Evolutionary conservation across 2,888 invertebrate species (phyloP), one percentile per base, ranked within the genome.

Genomic region (Nephrotoma appendiculata): DNA sequence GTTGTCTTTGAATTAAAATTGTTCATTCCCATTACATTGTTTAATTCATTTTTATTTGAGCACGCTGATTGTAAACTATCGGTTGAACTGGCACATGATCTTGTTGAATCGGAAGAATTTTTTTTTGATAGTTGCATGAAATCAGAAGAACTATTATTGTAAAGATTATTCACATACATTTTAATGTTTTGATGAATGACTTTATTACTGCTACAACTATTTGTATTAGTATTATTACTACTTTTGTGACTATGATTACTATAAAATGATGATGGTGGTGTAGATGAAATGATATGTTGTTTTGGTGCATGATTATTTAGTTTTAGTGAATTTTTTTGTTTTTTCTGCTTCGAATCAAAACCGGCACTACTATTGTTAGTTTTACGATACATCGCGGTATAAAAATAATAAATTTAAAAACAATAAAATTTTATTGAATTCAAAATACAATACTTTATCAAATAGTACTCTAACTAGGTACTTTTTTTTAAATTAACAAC

Each of bases 81-180:
- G 42, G 86, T 31, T 86, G 52, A 52, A 85, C 85, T 57, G 43
- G 85, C 19, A 45, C 42, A 41, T 86, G 86, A 41, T 86, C 41
- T 52, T 52, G 86, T 86, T 57, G 86, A 44, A 41, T 52, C 41
- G 3, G 86, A 52, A 71, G 71, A 71, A 31, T 71, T 71, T 7
- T 6, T 52, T 52, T 41, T 41, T 52, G 52, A 41, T 57, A 57
- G 41, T 86, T 57, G 52, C 52, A 52, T 86, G 42, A 86, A 86
- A 57, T 86, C 52, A 52, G 44, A 44, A 44, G 52, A 52, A 86
- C 52, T 86, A 86, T 86, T 41, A 57, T 86, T 52, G 42, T 86
- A 52, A 57, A 44, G 41, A 86, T 86, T 86, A 86, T 86, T 86
- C 9, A 42, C 43, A 86, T 86, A 41, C 31, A 42, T 86, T 42